These are phyloP conservation scores for Zaprionus camerounensis DNA, from an alignment of 1,140 invertebrate species.

Conservation along the genomic window DNA sequence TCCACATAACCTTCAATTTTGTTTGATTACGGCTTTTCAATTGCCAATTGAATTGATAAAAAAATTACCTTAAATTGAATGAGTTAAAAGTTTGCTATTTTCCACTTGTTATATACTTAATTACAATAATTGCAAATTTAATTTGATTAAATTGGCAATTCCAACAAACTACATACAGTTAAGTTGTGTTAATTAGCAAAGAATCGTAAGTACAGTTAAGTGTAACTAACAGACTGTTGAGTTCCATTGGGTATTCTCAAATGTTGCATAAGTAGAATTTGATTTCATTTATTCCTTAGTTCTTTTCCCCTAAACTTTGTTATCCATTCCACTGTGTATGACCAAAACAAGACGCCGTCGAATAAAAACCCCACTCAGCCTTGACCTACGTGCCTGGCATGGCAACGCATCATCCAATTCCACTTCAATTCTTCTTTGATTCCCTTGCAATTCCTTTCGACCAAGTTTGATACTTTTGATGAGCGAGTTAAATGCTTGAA, in stretches of 20 bases:
- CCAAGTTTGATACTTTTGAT: slow-evolving; percentile 46
- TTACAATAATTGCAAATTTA: slow-evolving; percentile 9
- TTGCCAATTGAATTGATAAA: not conserved
- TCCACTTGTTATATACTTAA: not conserved
- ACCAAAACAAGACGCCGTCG: slow-evolving; percentile 41
- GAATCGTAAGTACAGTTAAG: not conserved
- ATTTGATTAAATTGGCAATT: no score
- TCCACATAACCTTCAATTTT: not conserved
- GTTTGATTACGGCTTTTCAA: not conserved
- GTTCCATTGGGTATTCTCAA: not conserved
- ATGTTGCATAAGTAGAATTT: slow-evolving; percentile 8
- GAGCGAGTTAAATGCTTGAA: slow-evolving; percentile 65
- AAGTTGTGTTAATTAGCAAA: not conserved
- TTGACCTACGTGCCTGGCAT: slow-evolving; percentile 44
- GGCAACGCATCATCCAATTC: slow-evolving; percentile 6
- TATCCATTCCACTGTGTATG: slow-evolving; percentile 31
- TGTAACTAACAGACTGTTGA: not conserved
- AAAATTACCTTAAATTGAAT: not conserved
- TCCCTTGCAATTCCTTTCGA: slow-evolving; percentile 27
- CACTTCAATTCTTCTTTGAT: slow-evolving; percentile 6
- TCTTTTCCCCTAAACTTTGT: slow-evolving; percentile 8
- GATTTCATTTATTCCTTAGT: not conserved
- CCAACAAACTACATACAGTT: not conserved
- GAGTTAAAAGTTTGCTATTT: not conserved
- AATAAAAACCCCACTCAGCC: slow-evolving; percentile 27